Evolutionary conservation across 2,888 invertebrate genomes (phyloP), one percentile per base, ranked within the genome.

Genomic region (Pocota personata): DNA sequence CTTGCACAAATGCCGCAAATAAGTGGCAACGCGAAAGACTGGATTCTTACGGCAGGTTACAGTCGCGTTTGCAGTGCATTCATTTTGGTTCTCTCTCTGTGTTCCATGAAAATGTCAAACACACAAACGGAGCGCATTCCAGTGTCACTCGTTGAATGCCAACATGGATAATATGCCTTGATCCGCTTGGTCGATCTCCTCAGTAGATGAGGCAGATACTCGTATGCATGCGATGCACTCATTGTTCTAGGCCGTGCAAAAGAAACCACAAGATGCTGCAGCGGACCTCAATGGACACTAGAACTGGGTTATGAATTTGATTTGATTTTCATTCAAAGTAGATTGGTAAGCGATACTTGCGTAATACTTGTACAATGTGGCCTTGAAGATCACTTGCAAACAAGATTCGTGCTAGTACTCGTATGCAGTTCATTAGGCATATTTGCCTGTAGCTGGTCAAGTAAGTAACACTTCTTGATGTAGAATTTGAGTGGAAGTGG

Each of bases 61-160:
- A 69, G 40, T 43, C 35, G 35, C 8, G 24, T 24, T 67, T 37
- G 32, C 24, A 50, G 32, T 69, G 50, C 52, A 76, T 66, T 48
- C 16, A 40, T 62, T 64, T 57, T 7, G 21, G 30, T 58, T 43
- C 50, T 40, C 32, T 57, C 75, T 69, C 35, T 1, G 21, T 27
- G 67, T 55, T 67, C 46, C 21, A 55, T 48, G 14, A 67, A 78
- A 83, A 83, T 83, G 83, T 83, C 77, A 83, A 78, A 78, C 46
- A 46, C n/a, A 30, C 64, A 24, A 57, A 43, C 46, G 46, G 43
- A 84, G 37, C 62, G 66, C 69, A 79, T 71, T 79, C 79, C 84
- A 75, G 75, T 84, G 69, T 79, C 84, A 75, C 57, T 58, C 46
- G 57, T 60, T 84, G 69, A 79, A 84, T 79, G 79, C 35, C 79